Conservation (phyloP, 1,140 invertebrate species). For the Aphis craccivora region DNA sequence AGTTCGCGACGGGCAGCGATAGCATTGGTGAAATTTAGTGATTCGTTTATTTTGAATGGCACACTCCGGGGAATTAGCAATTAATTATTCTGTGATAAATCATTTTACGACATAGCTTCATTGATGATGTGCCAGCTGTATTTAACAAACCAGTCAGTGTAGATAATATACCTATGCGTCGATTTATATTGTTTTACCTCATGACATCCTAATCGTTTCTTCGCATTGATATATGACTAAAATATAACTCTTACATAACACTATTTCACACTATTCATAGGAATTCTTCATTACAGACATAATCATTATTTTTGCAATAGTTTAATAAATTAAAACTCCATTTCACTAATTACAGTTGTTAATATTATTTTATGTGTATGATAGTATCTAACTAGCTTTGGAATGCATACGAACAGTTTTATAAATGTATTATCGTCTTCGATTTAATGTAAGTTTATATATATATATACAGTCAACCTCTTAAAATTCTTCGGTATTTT, state of each 20-base stretch:
- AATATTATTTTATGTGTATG: background rate
- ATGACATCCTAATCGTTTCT: background rate
- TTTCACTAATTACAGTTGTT: background rate
- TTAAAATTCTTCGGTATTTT: background rate
- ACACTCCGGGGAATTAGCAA: slow-evolving; percentile 4
- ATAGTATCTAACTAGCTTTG: background rate
- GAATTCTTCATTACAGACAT: background rate
- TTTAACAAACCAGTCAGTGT: slow-evolving; percentile 4
- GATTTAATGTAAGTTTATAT: background rate
- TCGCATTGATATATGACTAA: background rate
- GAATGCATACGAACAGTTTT: background rate
- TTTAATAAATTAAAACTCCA: background rate
- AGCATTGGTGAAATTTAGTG: background rate
- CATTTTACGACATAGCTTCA: background rate
- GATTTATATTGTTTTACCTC: background rate
- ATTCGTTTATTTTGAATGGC: background rate
- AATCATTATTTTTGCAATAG: background rate
- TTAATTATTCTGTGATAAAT: background rate
- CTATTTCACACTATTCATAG: background rate
- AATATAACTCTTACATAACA: background rate
- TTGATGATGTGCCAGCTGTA: background rate
- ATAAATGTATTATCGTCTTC: background rate
- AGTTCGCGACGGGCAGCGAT: background rate
- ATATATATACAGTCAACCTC: background rate
- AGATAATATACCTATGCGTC: background rate